Percentiles rank a stretch among this genome's conserved stretches.
These are phyloP conservation scores for Grus americana DNA, from an alignment of 2,113 vertebrate species.

Conservation along the genomic window DNA sequence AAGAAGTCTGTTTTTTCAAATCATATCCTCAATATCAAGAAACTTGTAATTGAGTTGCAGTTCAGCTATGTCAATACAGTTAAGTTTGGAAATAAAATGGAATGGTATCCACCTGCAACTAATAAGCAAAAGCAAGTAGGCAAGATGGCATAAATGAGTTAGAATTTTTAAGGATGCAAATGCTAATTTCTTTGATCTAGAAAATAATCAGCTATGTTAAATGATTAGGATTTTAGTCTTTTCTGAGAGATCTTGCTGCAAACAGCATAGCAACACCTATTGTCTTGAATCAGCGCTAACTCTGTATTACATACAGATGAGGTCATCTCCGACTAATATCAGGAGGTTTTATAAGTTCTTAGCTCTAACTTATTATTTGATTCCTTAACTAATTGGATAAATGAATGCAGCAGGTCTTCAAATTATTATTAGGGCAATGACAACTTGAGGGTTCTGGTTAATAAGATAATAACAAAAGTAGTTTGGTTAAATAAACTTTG, in stretches of 20 bases:
- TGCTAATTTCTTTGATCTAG: not conserved
- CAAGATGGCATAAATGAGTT: not conserved
- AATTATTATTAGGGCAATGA: not conserved
- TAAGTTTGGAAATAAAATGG: not conserved
- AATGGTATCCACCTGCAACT: not conserved
- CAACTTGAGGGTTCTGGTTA: slow-evolving; percentile 16
- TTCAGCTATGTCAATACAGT: not conserved
- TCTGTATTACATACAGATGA: not conserved
- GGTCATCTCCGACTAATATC: not conserved
- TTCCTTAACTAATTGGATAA: slow-evolving; percentile 25
- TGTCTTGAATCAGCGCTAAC: not conserved
- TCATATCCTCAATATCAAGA: not conserved
- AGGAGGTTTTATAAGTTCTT: not conserved
- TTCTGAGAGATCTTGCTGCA: not conserved
- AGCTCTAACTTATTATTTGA: not conserved
- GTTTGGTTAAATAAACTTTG: slow-evolving; percentile 55
- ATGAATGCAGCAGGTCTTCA: not conserved
- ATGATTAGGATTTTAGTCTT: not conserved
- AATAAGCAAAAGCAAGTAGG: not conserved
- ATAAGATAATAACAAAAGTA: slow-evolving; percentile 37
- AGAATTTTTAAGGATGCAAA: not conserved
- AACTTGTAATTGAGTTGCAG: not conserved
- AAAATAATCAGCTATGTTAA: not conserved
- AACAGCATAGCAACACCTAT: not conserved
- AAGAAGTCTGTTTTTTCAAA: not conserved